These are phyloP conservation scores for Drosophila gunungcola DNA, from an alignment of 1,140 invertebrate genomes.

Conservation along the genomic window DNA sequence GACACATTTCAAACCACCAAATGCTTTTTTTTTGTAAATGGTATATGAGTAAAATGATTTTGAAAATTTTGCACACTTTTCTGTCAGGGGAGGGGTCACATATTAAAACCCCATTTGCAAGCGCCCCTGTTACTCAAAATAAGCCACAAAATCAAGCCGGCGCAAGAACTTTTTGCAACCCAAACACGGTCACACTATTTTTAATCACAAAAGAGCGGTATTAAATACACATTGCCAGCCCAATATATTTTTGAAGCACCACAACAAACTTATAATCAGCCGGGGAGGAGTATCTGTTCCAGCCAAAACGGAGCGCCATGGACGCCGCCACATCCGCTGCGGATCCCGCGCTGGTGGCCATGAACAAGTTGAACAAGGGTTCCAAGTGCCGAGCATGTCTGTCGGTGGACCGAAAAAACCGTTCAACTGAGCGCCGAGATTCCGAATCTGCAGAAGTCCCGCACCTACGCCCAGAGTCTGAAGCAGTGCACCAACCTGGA, in stretches of 20 bases:
- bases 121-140: not conserved
- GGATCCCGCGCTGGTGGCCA: conserved; percentile 50
- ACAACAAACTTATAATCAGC: not conserved
- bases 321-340: conserved; percentile 46
- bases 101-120: not conserved
- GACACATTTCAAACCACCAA: too few relatives aligned
- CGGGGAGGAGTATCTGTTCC: not conserved
- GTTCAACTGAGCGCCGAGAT: conserved; percentile 56
- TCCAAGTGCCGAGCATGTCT: conserved; percentile 72
- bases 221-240: conserved; percentile 33
- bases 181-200: conserved; percentile 8
- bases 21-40: too few relatives aligned
- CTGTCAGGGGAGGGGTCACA: not conserved
- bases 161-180: conserved; percentile 4
- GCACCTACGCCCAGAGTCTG: conserved; percentile 63
- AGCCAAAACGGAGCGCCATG: conserved; percentile 33
- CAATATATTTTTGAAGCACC: not conserved
- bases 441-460: conserved; percentile 50
- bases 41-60: too few relatives aligned
- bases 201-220: conserved; percentile 36
- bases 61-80: not conserved
- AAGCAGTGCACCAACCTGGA: conserved; percentile 65
- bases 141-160: conserved; percentile 1
- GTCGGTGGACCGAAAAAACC: conserved; percentile 62
- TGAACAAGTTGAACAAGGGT: conserved; percentile 58